phyloP scores from a whole-genome alignment of 1,140 invertebrate species.

The Drosophila ambigua region DNA sequence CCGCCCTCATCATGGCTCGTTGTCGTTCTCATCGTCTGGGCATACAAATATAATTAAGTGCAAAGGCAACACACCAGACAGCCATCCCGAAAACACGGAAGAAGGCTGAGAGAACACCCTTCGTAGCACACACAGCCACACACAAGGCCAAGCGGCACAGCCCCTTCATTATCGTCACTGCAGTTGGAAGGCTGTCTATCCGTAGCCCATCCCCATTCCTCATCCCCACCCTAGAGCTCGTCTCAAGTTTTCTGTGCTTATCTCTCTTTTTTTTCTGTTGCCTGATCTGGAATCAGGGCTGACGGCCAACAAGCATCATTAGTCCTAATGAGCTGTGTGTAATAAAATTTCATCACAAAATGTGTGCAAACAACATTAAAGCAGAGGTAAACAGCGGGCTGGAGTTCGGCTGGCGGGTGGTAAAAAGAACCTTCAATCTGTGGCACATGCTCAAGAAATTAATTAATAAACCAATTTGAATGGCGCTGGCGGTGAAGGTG shows the following conservation, averaged over 20 bases:
- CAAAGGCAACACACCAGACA: conserved; percentile 50
- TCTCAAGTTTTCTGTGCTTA: conserved; percentile 36
- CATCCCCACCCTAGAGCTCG: conserved; percentile 1
- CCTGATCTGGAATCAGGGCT: conserved; percentile 38
- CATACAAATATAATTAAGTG: conserved; percentile 75
- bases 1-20: conserved; percentile 22
- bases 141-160: conserved; percentile 24
- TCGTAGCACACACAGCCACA: neutral
- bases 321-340: conserved; percentile 77
- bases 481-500: conserved; percentile 29
- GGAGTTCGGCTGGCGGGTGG: neutral
- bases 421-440: conserved; percentile 17
- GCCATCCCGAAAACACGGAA: conserved; percentile 14
- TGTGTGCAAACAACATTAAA: conserved; percentile 60
- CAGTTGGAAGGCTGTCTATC: conserved; percentile 5
- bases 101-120: conserved; percentile 4
- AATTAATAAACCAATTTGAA: conserved; percentile 74
- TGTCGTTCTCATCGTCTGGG: conserved; percentile 32
- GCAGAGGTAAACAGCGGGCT: neutral
- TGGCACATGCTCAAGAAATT: conserved; percentile 16
- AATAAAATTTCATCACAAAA: conserved; percentile 70
- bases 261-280: neutral
- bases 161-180: conserved; percentile 44
- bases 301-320: conserved; percentile 75
- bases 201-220: neutral